Conservation (phyloP, 1,140 invertebrate genomes). For the Apocrypta bakeri region DNA sequence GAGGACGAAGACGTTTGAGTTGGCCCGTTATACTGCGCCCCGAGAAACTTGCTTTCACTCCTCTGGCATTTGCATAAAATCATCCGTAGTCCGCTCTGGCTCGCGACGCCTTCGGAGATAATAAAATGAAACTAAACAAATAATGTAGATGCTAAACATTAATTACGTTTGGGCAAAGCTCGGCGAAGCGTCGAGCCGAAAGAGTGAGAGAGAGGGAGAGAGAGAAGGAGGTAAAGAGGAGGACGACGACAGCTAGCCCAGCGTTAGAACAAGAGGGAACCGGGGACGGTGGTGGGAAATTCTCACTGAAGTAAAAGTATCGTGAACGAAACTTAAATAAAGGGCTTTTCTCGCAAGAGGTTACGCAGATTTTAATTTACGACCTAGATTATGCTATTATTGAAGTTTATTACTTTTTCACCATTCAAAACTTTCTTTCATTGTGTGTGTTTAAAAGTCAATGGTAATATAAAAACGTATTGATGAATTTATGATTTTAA, state of each 20-base stretch:
- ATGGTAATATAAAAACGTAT: slow-evolving; percentile 42
- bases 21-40: slow-evolving; percentile 24
- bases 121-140: slow-evolving; percentile 73
- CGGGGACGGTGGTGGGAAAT: slow-evolving; percentile 14
- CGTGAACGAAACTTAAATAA: slow-evolving; percentile 51
- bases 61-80: slow-evolving; percentile 70
- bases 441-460: slow-evolving; percentile 35
- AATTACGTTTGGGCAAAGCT: slow-evolving; percentile 64
- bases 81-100: slow-evolving; percentile 54
- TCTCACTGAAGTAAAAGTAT: slow-evolving; percentile 46
- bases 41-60: slow-evolving; percentile 46
- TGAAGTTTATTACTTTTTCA: slow-evolving; percentile 51
- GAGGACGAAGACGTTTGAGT: slow-evolving; percentile 25
- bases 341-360: slow-evolving; percentile 41
- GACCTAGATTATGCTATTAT: slow-evolving; percentile 51
- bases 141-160: slow-evolving; percentile 72
- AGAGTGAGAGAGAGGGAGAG: slow-evolving; percentile 50
- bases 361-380: slow-evolving; percentile 52
- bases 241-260: not conserved
- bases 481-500: slow-evolving; percentile 45
- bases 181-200: slow-evolving; percentile 15
- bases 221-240: slow-evolving; percentile 30
- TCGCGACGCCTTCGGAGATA: slow-evolving; percentile 67
- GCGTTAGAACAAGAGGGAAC: slow-evolving; percentile 33
- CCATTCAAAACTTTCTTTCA: slow-evolving; percentile 46